Evolutionary conservation across 2,888 invertebrate genomes (phyloP).

Genomic region (Corbicula japonica): DNA sequence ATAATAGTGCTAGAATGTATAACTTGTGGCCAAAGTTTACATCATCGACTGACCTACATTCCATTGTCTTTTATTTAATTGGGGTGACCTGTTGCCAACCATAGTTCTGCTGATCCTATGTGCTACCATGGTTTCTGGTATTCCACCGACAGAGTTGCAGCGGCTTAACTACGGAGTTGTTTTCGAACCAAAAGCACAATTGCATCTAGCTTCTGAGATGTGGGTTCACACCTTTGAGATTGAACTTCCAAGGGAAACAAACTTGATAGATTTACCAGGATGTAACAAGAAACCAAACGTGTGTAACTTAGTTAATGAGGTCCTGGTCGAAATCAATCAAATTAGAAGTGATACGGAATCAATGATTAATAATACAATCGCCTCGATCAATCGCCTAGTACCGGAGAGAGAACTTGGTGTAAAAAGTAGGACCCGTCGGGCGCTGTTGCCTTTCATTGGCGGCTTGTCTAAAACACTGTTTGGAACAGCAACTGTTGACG

Average conservation of each 20-base stretch:
- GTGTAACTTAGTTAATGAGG: conserved; percentile 17
- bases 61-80: conserved; percentile 12
- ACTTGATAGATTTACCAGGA: conserved; percentile 3
- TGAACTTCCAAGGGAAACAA: not conserved
- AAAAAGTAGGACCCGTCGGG: not conserved
- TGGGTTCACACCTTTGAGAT: conserved; percentile 1
- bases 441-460: not conserved
- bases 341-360: conserved; percentile 18
- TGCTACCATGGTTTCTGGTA: conserved; percentile 8
- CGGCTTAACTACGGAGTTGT: not conserved
- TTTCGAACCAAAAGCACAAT: conserved; percentile 9
- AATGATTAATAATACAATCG: conserved; percentile 8
- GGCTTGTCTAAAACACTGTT: not conserved
- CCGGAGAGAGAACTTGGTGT: not conserved
- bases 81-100: not conserved
- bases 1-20: conserved; percentile 18
- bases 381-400: not conserved
- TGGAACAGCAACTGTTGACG: not conserved
- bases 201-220: conserved; percentile 8
- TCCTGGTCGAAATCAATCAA: conserved; percentile 18
- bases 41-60: conserved; percentile 2
- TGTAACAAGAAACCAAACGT: conserved; percentile 7
- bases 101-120: conserved; percentile 11
- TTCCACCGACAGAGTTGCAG: not conserved
- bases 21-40: not conserved